Evolutionary conservation across 1,140 invertebrate genomes (phyloP).

Genomic region (Hyphantria cunea): DNA sequence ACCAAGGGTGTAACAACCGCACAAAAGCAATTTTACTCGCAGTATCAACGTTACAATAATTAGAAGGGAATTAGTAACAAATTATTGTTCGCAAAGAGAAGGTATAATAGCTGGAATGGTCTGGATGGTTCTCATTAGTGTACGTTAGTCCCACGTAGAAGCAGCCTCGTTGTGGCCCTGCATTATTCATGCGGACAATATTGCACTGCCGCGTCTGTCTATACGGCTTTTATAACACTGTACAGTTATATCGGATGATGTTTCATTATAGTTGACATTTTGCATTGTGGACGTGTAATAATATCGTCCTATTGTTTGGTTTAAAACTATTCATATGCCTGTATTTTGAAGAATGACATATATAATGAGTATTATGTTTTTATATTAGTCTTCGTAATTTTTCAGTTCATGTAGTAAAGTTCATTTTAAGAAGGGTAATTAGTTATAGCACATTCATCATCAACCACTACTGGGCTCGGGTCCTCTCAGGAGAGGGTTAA

Average conservation of each 20-base stretch:
- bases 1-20: constrained; percentile 21
- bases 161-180: constrained; percentile 52
- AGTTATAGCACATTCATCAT: no score
- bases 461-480: no score
- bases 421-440: no score
- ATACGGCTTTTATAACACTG: constrained; percentile 24
- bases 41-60: constrained; percentile 50
- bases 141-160: constrained; percentile 49
- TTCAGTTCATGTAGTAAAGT: no score
- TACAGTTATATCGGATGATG: constrained; percentile 26
- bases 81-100: constrained; percentile 61
- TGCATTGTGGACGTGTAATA: constrained; percentile 28
- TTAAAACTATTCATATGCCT: neutral
- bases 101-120: constrained; percentile 52
- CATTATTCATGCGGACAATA: constrained; percentile 77
- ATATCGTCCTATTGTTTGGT: constrained; percentile 15
- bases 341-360: no score
- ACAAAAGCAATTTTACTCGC: constrained; percentile 31
- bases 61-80: constrained; percentile 71
- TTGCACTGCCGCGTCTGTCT: constrained; percentile 62
- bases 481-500: no score
- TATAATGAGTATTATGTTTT: no score
- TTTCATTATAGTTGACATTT: constrained; percentile 28
- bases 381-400: no score
- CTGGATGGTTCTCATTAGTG: constrained; percentile 70